A percentile compares a stretch with the other conserved stretches of the same genome.
Evolutionary conservation across 2,113 vertebrate species (phyloP).

Genomic region (Mesitornis unicolor): DNA sequence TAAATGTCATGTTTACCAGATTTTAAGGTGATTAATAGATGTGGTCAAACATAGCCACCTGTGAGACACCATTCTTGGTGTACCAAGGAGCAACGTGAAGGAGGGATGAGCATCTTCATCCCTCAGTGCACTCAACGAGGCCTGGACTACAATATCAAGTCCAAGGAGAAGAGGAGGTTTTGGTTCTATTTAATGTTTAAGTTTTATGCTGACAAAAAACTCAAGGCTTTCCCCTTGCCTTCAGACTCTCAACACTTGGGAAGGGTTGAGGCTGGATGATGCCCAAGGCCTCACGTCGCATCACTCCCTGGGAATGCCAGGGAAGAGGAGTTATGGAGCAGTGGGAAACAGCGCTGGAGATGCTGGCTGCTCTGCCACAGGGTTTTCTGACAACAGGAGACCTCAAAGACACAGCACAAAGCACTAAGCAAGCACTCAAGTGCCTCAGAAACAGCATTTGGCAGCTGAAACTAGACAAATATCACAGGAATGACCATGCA

Average conservation of each 20-base stretch:
- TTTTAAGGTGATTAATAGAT: not conserved
- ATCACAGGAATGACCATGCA: not conserved
- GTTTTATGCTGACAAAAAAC: not conserved
- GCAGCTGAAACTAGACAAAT: not conserved
- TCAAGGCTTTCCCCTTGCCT: not conserved
- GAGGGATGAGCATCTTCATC: not conserved
- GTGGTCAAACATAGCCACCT: not conserved
- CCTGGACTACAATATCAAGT: not conserved
- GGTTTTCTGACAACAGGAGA: not conserved
- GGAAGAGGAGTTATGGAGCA: accelerated
- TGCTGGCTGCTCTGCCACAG: not conserved
- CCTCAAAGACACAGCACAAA: not conserved
- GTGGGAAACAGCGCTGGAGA: not conserved
- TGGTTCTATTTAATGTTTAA: not conserved
- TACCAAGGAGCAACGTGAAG: accelerated
- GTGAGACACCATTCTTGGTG: not conserved
- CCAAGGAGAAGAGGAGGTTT: not conserved
- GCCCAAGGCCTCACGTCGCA: not conserved
- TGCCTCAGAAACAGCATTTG: not conserved
- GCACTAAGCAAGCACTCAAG: not conserved
- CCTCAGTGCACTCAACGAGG: not conserved
- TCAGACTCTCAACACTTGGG: not conserved
- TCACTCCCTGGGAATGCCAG: accelerated
- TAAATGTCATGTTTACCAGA: not conserved
- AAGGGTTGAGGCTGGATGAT: not conserved